Percentiles rank a stretch among this genome's conserved stretches.
These are phyloP conservation scores for Aplodontia rufa DNA, from an alignment of 2,113 vertebrate species.

Conservation along the genomic window DNA sequence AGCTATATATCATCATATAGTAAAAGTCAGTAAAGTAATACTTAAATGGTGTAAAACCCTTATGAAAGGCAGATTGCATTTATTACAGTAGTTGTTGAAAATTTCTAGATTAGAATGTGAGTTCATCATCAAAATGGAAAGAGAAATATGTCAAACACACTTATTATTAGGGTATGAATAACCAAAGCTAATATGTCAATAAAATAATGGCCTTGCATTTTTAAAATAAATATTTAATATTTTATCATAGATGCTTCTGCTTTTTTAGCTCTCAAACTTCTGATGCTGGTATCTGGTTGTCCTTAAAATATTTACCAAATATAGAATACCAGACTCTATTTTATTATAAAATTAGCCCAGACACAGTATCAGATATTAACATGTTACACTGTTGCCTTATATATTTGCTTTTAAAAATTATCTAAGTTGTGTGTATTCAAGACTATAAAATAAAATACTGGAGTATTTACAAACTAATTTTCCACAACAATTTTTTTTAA, in stretches of 20 bases:
- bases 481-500: slow-evolving; percentile 73
- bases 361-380: slow-evolving; percentile 55
- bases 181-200: slow-evolving; percentile 24
- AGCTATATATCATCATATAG: not conserved
- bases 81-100: slow-evolving; percentile 40
- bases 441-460: slow-evolving; percentile 75
- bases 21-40: slow-evolving; percentile 38
- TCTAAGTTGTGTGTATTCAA: slow-evolving; percentile 65
- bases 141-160: slow-evolving; percentile 15
- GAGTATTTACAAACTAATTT: slow-evolving; percentile 80
- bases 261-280: slow-evolving; percentile 49
- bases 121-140: slow-evolving; percentile 51
- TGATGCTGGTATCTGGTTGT: slow-evolving; percentile 65
- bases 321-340: slow-evolving; percentile 58
- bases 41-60: not conserved
- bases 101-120: slow-evolving; percentile 46
- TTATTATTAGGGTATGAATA: slow-evolving; percentile 32
- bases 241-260: slow-evolving; percentile 4
- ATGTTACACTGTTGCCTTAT: slow-evolving; percentile 36
- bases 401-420: slow-evolving; percentile 61
- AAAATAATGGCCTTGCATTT: slow-evolving; percentile 43
- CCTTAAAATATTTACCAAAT: slow-evolving; percentile 61
- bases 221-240: slow-evolving; percentile 73
- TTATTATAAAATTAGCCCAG: slow-evolving; percentile 65
- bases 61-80: not conserved